Evolutionary conservation across 2,888 invertebrate genomes (phyloP).

Genomic region (Melinaea menophilus): DNA sequence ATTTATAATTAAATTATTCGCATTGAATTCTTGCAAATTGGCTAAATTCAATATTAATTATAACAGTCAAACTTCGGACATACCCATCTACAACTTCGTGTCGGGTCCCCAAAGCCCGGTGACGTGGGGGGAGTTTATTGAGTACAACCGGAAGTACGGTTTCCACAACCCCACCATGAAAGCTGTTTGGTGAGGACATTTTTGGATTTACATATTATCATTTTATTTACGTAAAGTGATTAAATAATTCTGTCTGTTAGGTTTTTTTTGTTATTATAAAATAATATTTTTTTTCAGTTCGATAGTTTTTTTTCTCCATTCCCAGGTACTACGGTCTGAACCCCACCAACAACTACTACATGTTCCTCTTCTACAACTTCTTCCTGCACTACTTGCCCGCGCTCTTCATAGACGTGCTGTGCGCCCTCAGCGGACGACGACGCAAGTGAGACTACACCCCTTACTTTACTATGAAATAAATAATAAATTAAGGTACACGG

Average conservation of each 20-base stretch:
- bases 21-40: constrained; percentile 29
- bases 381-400: constrained; percentile 83
- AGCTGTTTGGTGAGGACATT: constrained; percentile 83
- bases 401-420: constrained; percentile 76
- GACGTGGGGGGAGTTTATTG: constrained; percentile 85
- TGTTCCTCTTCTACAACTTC: constrained; percentile 80
- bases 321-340: constrained; percentile 80
- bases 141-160: constrained; percentile 77
- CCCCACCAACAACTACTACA: constrained; percentile 77
- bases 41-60: neutral
- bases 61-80: constrained; percentile 67
- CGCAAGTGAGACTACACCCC: constrained; percentile 70
- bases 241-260: no score
- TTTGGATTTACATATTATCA: no score
- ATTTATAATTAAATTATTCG: no score
- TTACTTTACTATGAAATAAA: neutral
- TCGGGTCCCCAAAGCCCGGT: constrained; percentile 90
- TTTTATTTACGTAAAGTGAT: no score
- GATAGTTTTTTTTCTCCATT: constrained; percentile 5
- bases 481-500: neutral
- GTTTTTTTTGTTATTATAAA: no score
- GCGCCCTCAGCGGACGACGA: constrained; percentile 76
- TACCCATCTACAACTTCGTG: constrained; percentile 91
- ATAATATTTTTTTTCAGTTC: no score
- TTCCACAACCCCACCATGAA: constrained; percentile 77